Base-by-base conservation (phyloP, 1,140 invertebrate species). In the Gryon sp. region DNA sequence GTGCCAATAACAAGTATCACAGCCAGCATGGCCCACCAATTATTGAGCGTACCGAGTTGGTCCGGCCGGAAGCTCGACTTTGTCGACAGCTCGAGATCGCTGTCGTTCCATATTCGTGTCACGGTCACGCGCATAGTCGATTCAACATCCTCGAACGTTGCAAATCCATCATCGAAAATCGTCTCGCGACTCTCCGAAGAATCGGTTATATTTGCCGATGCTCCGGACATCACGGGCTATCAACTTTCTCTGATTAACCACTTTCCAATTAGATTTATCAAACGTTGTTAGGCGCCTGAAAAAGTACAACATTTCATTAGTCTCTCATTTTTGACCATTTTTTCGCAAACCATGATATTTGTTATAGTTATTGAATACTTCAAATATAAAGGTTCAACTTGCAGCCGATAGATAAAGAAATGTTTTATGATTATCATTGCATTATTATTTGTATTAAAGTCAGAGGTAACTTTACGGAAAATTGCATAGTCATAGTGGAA, bases 1-100 rank as follows among this genome's bases (percentile, higher is more conserved):
- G 97, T 98, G 45, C 93, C 93, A 18, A 97, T 82, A 15, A 97
- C 96, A 28, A 98, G 89, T n/a, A 94, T 89, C 5, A 95, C 82
- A 0, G 94, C 93, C 20, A 94, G 83, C 60, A 95, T 88, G 0
- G 93, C 94, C 94, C 94, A 95, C 90, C 92, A 93, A 81, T 93
- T 93, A 81, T 92, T 90, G 38, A 90, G 82, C 8, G 65, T 73
- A 34, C 89, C 85, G 60, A 82, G 57, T 9, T 81, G 66, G 28
- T 59, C 65, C 34, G 50, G 66, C 14, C 15, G 34, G 8, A 9
- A 16, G 15, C 22, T 57, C 34, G 73, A 50, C 14, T 66, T 59
- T 6, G 69, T 79, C n/a, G 72, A 63, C 18, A 60, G 15, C 1
- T 80, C 73, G 43, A 79, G 60, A 40, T 82, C 80, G 70, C 76